Evolutionary conservation across 2,797 vertebrate species (phyloP).

Genomic region (Margarornis squamiger): DNA sequence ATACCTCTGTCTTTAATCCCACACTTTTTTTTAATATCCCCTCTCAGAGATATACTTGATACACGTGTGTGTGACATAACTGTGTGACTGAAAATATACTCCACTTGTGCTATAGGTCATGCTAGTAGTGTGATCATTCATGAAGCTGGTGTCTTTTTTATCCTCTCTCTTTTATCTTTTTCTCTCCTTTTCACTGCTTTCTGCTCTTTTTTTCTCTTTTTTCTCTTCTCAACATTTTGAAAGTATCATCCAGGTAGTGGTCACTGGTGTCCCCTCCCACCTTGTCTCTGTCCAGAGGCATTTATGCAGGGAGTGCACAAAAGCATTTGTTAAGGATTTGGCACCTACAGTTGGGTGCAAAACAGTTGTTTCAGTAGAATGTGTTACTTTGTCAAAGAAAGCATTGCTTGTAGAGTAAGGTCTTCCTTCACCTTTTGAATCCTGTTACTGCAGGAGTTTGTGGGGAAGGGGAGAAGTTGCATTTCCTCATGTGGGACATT

Average conservation of each 20-base stretch:
- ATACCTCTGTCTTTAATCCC: not conserved
- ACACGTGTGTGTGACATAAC: not conserved
- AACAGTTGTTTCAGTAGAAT: not conserved
- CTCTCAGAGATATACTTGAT: not conserved
- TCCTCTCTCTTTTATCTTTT: not conserved
- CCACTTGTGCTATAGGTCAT: not conserved
- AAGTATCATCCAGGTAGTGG: not conserved
- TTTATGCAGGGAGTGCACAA: not conserved
- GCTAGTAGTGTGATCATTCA: not conserved
- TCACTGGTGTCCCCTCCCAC: not conserved
- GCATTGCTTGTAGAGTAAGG: not conserved
- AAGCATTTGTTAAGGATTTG: not conserved
- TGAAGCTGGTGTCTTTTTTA: not conserved
- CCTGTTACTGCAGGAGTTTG: not conserved
- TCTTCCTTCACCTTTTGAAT: not conserved
- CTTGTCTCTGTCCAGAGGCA: not conserved
- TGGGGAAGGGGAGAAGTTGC: not conserved
- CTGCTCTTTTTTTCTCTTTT: not conserved
- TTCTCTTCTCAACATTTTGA: not conserved
- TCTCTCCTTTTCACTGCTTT: not conserved
- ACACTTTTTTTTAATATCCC: not conserved
- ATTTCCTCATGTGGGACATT: not conserved
- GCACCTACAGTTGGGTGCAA: rapidly evolving
- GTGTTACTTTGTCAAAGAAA: not conserved
- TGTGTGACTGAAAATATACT: not conserved